A percentile compares a stretch with the other conserved stretches of the same genome.
phyloP scores from a whole-genome alignment of 2,797 vertebrate species.

The Kryptopterus vitreolus region DNA sequence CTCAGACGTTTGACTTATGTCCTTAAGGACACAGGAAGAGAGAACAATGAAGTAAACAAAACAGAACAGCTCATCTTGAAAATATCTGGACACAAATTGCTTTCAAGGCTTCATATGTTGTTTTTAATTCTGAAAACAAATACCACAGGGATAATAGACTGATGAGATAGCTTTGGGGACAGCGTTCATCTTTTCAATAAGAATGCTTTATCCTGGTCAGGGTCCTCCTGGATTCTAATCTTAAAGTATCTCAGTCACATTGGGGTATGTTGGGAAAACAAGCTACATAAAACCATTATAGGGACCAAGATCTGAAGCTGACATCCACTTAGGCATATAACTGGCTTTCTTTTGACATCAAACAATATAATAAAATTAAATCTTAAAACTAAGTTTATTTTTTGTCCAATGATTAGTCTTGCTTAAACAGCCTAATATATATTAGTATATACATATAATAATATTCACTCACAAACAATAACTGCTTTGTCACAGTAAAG shows the following conservation, averaged over 20 bases:
- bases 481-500: background rate
- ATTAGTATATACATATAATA: background rate
- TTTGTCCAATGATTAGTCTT: background rate
- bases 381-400: background rate
- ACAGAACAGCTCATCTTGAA: background rate
- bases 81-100: background rate
- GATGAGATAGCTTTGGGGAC: background rate
- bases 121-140: conserved; percentile 12
- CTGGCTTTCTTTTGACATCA: background rate
- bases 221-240: background rate
- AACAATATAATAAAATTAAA: background rate
- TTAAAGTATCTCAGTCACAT: background rate
- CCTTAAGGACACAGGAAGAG: conserved; percentile 3
- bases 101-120: background rate
- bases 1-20: conserved; percentile 16
- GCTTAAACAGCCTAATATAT: background rate
- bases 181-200: background rate
- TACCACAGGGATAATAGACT: background rate
- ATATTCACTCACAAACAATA: background rate
- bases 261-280: background rate
- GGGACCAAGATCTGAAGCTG: background rate
- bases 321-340: background rate
- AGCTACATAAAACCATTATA: background rate
- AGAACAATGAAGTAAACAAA: background rate
- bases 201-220: background rate